Conservation (phyloP, 1,140 invertebrate genomes). For the Apocrypta bakeri region DNA sequence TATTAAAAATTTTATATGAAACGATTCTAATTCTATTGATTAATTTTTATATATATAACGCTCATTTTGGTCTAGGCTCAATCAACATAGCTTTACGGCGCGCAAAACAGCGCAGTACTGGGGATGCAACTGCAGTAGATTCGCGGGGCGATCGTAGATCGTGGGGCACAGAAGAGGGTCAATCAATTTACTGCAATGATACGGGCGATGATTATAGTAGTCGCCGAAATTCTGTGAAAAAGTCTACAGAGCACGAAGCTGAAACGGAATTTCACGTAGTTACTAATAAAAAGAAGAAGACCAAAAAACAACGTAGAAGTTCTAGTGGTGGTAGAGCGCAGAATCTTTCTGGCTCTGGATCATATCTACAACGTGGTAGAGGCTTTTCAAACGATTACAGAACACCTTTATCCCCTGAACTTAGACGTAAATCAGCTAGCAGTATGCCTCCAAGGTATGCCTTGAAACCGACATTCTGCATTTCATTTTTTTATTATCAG, state of each 20-base stretch:
- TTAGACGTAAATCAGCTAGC: constrained; percentile 71
- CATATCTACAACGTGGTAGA: constrained; percentile 67
- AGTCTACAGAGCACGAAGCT: constrained; percentile 65
- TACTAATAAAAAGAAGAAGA: constrained; percentile 83
- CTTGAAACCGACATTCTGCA: neutral
- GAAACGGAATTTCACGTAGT: constrained; percentile 81
- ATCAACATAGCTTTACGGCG: constrained; percentile 69
- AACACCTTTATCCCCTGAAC: constrained; percentile 67
- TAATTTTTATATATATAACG: neutral
- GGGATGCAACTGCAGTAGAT: constrained; percentile 67
- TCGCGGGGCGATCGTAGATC: constrained; percentile 75
- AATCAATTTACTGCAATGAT: constrained; percentile 73
- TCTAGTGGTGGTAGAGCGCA: constrained; percentile 70
- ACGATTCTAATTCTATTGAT: neutral
- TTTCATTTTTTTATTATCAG: neutral
- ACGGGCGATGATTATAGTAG: constrained; percentile 69
- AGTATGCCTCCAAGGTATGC: constrained; percentile 72
- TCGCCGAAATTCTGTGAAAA: constrained; percentile 68
- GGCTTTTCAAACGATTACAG: constrained; percentile 69
- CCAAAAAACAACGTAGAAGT: constrained; percentile 78
- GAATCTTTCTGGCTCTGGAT: constrained; percentile 66
- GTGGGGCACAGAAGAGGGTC: constrained; percentile 79
- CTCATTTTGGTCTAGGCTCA: constrained; percentile 60
- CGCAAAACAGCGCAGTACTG: constrained; percentile 68
- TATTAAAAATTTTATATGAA: neutral